Evolutionary conservation across 1,140 invertebrate genomes (phyloP), one percentile per base, ranked within the genome.

Genomic region (Scaptomyza graminum): DNA sequence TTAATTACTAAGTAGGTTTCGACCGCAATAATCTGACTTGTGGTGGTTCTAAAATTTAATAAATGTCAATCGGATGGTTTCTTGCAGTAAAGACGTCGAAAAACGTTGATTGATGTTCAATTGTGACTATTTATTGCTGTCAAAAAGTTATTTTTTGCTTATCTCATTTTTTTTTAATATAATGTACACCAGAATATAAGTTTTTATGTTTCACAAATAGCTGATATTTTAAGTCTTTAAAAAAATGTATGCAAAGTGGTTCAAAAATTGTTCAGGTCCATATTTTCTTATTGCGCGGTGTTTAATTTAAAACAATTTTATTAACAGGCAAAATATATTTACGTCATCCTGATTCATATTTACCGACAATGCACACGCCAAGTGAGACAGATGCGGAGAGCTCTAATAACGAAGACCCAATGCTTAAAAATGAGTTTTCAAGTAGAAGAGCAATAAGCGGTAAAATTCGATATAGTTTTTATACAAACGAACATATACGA

Each of bases 331-430:
- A 94, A 73, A 95, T 95, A 90, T 97, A 96, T 91, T 92, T 96
- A 75, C 94, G 95, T 71, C 96, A 97, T 93, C 96, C 96, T 47
- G 96, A 97, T 92, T 95, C 95, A 56, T 98, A 97, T 92, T 93
- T 97, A 79, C 96, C 97, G 41, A 93, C 94, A 65, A 95, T 95
- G 84, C 95, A 94, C 83, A 94, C 95, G 64, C 94, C 94, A 80
- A 94, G 94, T 80, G 94, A 94, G 90, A 94, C 93, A 62, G 95
- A 95, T 75, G 94, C 93, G 67, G 94, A 94, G 76, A 93, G 93
- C 68, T 94, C 92, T 68, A 92, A 92, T 51, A 84, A 74, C 69
- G 79, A 88, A 49, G 73, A 65, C 47, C 64, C 65, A 47, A 83
- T 79, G 50, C 60, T 67, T 51, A 90, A 74, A 63, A 81, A 65